Evolutionary conservation across 2,888 invertebrate genomes (phyloP), one percentile per base, ranked within the genome.

Genomic region (Catocala sponsa): DNA sequence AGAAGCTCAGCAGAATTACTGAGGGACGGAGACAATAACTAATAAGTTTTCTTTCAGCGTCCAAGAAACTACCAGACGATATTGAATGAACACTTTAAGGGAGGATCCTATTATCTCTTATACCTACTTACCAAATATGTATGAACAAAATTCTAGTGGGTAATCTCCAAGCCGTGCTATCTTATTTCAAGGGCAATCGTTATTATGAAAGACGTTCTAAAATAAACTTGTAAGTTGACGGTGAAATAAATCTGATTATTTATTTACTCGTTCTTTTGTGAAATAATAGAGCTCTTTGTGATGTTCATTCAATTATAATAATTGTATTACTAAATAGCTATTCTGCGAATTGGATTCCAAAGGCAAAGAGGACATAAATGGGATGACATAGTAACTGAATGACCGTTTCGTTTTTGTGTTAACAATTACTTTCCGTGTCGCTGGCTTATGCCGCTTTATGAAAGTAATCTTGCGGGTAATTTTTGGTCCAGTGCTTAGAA

Each of bases 81-180:
- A 76, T 76, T 76, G 75, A 63, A 77, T 75, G 71, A 68, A 59
- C 74, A 70, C 47, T 51, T 7, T 55, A 55, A 50, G 44, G 38
- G 48, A 6, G 50, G 52, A 69, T 65, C 54, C 56, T 61, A 63
- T 65, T 76, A 76, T 57, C 59, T 55, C 59, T 58, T 61, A 49
- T 73, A 73, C 74, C 66, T 72, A 63, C 74, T 69, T 72, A 63
- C 69, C 49, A 51, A 64, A 55, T 72, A 59, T 57, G 48, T 48
- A 61, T 69, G 55, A 59, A 70, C 51, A 54, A 74, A 68, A 71
- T 74, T 71, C 59, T 67, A 68, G 70, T 74, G 60, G 63, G 59
- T 77, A 74, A 74, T 77, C 75, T 65, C 55, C 44, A 63, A 74
- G 62, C 59, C 70, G 59, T 64, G 70, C 55, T 58, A 65, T 59